phyloP scores from a whole-genome alignment of 2,113 vertebrate species.

The Sisor rabdophorus region DNA sequence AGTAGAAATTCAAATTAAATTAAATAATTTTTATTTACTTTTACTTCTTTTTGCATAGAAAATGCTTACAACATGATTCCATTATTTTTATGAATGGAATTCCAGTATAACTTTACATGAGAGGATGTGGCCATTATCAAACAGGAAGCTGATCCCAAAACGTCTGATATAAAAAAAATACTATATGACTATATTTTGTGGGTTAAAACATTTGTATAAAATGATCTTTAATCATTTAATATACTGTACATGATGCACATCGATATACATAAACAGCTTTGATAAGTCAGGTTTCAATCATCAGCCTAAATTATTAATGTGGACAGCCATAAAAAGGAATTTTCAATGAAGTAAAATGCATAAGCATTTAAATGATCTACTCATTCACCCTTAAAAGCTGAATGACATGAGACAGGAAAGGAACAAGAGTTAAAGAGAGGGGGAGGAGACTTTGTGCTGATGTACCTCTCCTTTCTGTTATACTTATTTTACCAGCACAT shows the following conservation, averaged over 20 bases:
- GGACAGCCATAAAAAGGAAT: neutral
- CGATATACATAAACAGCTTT: neutral
- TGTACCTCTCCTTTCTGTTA: too few relatives aligned
- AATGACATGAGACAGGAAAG: neutral
- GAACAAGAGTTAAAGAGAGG: neutral
- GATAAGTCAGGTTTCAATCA: neutral
- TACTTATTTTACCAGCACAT: too few relatives aligned
- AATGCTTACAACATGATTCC: neutral
- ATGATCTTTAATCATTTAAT: neutral
- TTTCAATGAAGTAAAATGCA: neutral
- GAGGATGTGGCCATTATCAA: neutral
- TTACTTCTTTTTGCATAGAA: too few relatives aligned
- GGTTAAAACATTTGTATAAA: neutral
- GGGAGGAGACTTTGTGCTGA: too few relatives aligned
- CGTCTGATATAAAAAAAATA: neutral
- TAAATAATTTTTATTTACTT: too few relatives aligned
- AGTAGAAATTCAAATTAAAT: neutral
- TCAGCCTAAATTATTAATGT: neutral
- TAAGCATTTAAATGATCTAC: neutral
- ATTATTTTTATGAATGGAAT: neutral
- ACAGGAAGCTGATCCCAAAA: neutral
- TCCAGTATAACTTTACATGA: constrained; percentile 9
- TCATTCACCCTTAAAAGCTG: neutral
- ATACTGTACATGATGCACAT: neutral
- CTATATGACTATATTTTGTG: neutral